Base-by-base conservation (phyloP, 2,888 invertebrate genomes). In the Malachius bipustulatus region DNA sequence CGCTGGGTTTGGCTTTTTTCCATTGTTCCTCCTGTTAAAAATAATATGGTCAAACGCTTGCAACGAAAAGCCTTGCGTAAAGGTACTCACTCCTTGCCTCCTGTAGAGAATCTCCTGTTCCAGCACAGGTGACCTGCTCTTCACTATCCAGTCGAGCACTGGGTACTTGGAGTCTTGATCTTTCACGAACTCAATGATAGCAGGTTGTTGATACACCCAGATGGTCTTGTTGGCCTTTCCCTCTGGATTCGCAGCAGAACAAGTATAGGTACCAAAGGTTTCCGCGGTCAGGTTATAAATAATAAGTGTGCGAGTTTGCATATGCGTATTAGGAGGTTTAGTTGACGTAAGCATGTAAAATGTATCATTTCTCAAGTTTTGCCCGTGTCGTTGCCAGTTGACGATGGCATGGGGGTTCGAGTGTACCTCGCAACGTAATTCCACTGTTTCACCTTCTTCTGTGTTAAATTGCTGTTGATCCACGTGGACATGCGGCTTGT, bases 181-280 rank as follows among this genome's bases (percentile, higher is more conserved):
- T 33, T 50, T 51, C 4, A 47, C 37, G 29, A 52, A 49, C 14
- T 47, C 46, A 16, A 45, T 34, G 13, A 56, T 41, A 3, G 46
- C 52, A 2, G 56, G 56, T 6, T 47, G 50, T 38, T 48, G 50
- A 11, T 54, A 60, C 19, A 66, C 47, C 16, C 39, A 49, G 9
- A 59, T 48, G 31, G 53, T 52, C 34, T 58, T 53, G 26, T 50
- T 52, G n/a, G 49, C 48, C 14, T 41, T 47, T 8, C 62, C 63
- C 2, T 52, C 43, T 13, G 43, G 34, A 45, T 68, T 69, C 14
- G 47, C 51, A 3, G 67, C 67, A 4, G 48, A 42, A 49, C 68
- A 68, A 3, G 55, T 54, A 48, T 68, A 68, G 30, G 48, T 50
- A 15, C 63, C 65, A 46, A 65, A 64, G 45, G 66, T 63, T 3